Evolutionary conservation across 1,140 invertebrate species (phyloP).

Genomic region (Atopsyche davidsoni): DNA sequence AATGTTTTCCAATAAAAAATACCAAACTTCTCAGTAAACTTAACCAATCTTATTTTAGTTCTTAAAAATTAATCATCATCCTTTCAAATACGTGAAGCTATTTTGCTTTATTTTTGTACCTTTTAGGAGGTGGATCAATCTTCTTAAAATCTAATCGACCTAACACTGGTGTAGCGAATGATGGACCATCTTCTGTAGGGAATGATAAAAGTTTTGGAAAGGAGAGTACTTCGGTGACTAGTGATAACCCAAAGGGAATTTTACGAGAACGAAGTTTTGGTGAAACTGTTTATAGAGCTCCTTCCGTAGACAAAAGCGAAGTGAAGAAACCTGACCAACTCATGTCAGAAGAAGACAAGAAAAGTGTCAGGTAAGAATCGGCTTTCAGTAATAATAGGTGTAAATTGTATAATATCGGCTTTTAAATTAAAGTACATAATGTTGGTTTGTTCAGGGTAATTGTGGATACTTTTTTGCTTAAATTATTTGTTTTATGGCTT

Average conservation of each 20-base stretch:
- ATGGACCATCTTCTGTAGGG: neutral
- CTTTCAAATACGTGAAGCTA: too few species aligned
- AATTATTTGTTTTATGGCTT: too few species aligned
- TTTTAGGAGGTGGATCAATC: slow-evolving; percentile 58
- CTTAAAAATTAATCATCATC: too few species aligned
- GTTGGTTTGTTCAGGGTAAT: too few species aligned
- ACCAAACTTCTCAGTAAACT: too few species aligned
- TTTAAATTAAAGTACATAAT: too few species aligned
- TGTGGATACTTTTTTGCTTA: too few species aligned
- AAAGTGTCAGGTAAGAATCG: slow-evolving; percentile 54
- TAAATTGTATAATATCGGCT: too few species aligned
- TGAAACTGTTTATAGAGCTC: slow-evolving; percentile 41
- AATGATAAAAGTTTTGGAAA: slow-evolving; percentile 6
- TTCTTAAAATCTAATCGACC: slow-evolving; percentile 63
- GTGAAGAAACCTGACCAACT: slow-evolving; percentile 33
- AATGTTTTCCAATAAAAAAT: too few species aligned
- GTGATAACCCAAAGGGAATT: slow-evolving; percentile 61
- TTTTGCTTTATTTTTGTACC: slow-evolving; percentile 5
- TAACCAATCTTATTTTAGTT: too few species aligned
- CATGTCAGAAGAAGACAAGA: slow-evolving; percentile 59
- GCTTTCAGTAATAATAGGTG: too few species aligned
- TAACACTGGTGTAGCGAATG: slow-evolving; percentile 41
- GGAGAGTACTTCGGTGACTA: slow-evolving; percentile 8
- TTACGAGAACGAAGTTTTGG: slow-evolving; percentile 59
- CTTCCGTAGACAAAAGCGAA: slow-evolving; percentile 34